Conservation (phyloP, 2,888 invertebrate genomes). For the Anthophora plumipes region DNA sequence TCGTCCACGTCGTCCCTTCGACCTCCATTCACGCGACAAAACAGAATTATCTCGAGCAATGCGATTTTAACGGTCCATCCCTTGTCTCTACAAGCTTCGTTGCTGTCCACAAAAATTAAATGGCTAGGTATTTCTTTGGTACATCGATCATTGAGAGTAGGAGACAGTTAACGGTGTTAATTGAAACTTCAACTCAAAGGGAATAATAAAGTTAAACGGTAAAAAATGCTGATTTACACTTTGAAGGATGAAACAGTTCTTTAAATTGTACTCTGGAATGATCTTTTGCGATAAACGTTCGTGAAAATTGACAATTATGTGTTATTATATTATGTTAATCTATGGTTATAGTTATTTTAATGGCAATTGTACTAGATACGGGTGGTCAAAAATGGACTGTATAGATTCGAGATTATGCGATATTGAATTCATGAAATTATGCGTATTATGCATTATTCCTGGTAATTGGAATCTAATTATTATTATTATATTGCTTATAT, state of each 20-base stretch:
- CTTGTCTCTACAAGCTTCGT: not conserved
- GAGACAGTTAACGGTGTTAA: constrained; percentile 19
- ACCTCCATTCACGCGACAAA: constrained; percentile 66
- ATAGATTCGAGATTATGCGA: no score
- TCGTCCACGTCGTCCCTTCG: constrained; percentile 63
- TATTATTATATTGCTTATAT: no score
- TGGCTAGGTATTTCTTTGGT: constrained; percentile 8
- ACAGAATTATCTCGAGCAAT: constrained; percentile 57
- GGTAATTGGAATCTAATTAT: no score
- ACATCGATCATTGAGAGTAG: not conserved
- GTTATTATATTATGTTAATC: no score
- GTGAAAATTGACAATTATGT: no score
- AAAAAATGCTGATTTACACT: constrained; percentile 8
- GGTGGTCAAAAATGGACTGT: no score
- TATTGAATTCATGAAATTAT: no score
- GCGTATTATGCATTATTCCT: no score
- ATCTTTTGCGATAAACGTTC: not conserved
- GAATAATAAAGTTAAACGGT: constrained; percentile 13
- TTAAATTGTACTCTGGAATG: not conserved
- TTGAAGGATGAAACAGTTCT: not conserved
- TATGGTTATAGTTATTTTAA: no score
- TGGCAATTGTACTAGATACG: no score
- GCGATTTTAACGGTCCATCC: constrained; percentile 33
- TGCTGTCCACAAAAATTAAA: constrained; percentile 7
- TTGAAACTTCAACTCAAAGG: constrained; percentile 37